Percentiles rank a stretch among this genome's conserved stretches.
These are phyloP conservation scores for Syrmaticus mikado DNA, from an alignment of 2,113 vertebrate genomes.

Conservation along the genomic window DNA sequence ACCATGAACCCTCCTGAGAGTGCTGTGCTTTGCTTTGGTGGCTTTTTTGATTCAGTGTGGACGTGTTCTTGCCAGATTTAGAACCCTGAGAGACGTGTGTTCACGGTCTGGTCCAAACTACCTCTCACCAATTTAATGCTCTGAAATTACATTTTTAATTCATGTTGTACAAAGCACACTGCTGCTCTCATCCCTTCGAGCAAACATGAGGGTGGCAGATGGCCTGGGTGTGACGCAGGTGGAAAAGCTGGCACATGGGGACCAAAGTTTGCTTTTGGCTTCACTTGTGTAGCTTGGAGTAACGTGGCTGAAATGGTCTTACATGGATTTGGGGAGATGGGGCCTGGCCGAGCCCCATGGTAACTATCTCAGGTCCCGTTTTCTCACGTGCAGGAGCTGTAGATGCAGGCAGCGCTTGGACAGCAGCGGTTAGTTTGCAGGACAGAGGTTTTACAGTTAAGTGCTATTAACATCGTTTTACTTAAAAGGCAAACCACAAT, in stretches of 20 bases:
- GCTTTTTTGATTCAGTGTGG: not conserved
- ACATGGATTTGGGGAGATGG: not conserved
- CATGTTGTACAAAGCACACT: no score
- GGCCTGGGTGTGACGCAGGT: not conserved
- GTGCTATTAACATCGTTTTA: fast-evolving
- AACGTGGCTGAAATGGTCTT: not conserved
- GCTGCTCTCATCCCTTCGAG: fast-evolving
- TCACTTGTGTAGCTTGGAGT: not conserved
- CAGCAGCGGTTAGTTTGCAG: not conserved
- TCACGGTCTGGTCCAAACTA: no score
- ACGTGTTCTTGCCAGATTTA: not conserved
- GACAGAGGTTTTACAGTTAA: not conserved
- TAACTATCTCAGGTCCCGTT: not conserved
- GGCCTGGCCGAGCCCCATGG: not conserved
- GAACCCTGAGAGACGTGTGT: fast-evolving
- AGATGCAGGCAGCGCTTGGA: not conserved
- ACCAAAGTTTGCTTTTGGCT: not conserved
- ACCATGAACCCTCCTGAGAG: not conserved
- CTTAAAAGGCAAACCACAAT: conserved; percentile 19
- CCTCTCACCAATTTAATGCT: not conserved
- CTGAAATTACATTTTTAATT: not conserved
- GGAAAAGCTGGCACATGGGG: not conserved
- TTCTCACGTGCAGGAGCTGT: not conserved
- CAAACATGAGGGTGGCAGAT: not conserved
- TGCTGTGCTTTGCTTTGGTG: not conserved